Base-by-base conservation (phyloP, 2,888 invertebrate species). In the Leucoma salicis region DNA sequence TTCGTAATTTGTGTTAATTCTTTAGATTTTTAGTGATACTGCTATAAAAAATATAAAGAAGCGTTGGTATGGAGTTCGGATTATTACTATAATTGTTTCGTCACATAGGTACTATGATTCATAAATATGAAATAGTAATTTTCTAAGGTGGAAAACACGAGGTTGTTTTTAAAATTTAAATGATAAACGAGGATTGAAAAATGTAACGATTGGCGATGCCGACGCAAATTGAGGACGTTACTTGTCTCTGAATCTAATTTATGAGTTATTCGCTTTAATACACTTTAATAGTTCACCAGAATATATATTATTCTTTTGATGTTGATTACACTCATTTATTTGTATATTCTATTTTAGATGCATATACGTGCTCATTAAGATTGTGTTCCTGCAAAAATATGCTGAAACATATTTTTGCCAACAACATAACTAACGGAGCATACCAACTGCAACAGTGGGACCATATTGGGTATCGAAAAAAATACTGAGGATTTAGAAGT, bases 161-260 rank as follows among this genome's bases (percentile, higher is more conserved):
- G 77, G 80, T 66, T 71, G 66, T 60, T 71, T 61, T 70, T 72
- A 79, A 71, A 72, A 68, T 82, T 78, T 74, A 69, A 68, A 80
- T 85, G 82, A 87, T 76, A 77, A 80, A 86, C 66, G 83, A 70
- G 66, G 70, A 63, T 73, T 67, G 75, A 82, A 78, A 82, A 77
- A 76, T 76, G 69, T 78, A 74, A 76, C 76, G 77, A 76, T 80
- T 75, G 75, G 74, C 72, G 76, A 80, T 78, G 66, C 69, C 63
- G 81, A 82, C 83, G 70, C 66, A 78, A 81, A 86, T 83, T 79
- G 84, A 78, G 83, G 78, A 82, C 79, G 74, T 74, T 65, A 69
- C 69, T 62, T 49, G 59, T 58, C 64, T 48, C 65, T 72, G 65
- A 79, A 82, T 82, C 72, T 77, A 78, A 78, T 85, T 86, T 82